Base-by-base conservation (phyloP, 2,888 invertebrate species). In the Amphimallon solstitiale region DNA sequence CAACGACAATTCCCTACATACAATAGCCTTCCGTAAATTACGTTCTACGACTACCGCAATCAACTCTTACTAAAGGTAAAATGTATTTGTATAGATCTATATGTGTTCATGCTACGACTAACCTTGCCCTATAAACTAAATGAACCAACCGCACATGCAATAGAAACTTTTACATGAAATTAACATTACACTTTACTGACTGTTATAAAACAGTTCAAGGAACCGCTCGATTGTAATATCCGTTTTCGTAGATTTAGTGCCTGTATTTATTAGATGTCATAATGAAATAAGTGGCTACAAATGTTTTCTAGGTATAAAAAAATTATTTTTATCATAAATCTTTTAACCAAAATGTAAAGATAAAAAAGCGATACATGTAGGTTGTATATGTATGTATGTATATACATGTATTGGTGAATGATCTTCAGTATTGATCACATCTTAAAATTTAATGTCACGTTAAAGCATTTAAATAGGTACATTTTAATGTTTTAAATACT, bases 111-210 rank as follows among this genome's bases (percentile, higher is more conserved):
- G 40, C 56, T 17, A 23, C 40, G 21, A 2, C n/a, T 56, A 56
- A 40, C 56, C 56, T 56, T 56, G 56, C 21, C 56, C 56, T 40
- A 56, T 38, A 40, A 56, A 56, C 38, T 23, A 40, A 56, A 40
- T 40, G 38, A 43, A 40, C 40, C 56, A 35, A 23, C 38, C 23
- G 40, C n/a, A 40, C 56, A 56, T 56, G 56, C 56, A 56, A 56
- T 23, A 56, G 37, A 56, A 56, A 43, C 21, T 56, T 56, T 56
- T 56, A 56, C 37, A 51, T 14, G 56, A 29, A 56, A 40, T 56
- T 40, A 56, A 21, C 56, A 40, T 43, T 56, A 56, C 56, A 56
- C 23, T 56, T 56, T 56, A 56, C 40, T 56, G 23, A 56, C 12
- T 14, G 34, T 35, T 35, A 40, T 10, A 56, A 56, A 56, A 40